These are phyloP conservation scores for Drosophila parvula DNA, from an alignment of 1,140 invertebrate species.

Conservation along the genomic window DNA sequence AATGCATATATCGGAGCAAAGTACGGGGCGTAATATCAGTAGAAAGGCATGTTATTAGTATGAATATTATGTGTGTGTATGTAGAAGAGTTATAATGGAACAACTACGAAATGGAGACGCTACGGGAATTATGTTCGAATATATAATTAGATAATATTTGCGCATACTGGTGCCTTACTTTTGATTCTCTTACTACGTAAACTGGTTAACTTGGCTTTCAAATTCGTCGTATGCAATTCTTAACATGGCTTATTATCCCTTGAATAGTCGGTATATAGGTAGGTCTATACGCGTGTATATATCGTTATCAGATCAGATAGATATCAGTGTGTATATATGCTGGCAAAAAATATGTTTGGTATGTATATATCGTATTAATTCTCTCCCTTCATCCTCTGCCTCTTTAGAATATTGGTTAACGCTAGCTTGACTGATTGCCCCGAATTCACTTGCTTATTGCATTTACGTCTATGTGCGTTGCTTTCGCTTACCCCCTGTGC, in stretches of 20 bases:
- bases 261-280: conserved; percentile 35
- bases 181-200: conserved; percentile 24
- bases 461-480: conserved; percentile 25
- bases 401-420: conserved; percentile 64
- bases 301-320: conserved; percentile 44
- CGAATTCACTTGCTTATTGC: conserved; percentile 66
- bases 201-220: conserved; percentile 73
- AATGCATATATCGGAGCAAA: conserved; percentile 22
- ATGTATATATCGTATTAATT: conserved; percentile 34
- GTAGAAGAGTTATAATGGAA: conserved; percentile 39
- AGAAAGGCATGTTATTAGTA: conserved; percentile 28
- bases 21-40: conserved; percentile 37
- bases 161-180: conserved; percentile 34
- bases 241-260: conserved; percentile 44
- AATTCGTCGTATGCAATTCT: conserved; percentile 62
- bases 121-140: conserved; percentile 38
- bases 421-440: conserved; percentile 72
- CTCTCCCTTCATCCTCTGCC: conserved; percentile 14
- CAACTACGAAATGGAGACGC: conserved; percentile 34
- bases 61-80: conserved; percentile 7
- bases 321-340: conserved; percentile 52
- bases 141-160: conserved; percentile 32
- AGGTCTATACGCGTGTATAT: conserved; percentile 18
- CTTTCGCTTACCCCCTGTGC: background rate
- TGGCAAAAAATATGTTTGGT: conserved; percentile 69